Evolutionary conservation across 1,140 invertebrate genomes (phyloP), one percentile per base, ranked within the genome.

Genomic region (Dendrolimus kikuchii): DNA sequence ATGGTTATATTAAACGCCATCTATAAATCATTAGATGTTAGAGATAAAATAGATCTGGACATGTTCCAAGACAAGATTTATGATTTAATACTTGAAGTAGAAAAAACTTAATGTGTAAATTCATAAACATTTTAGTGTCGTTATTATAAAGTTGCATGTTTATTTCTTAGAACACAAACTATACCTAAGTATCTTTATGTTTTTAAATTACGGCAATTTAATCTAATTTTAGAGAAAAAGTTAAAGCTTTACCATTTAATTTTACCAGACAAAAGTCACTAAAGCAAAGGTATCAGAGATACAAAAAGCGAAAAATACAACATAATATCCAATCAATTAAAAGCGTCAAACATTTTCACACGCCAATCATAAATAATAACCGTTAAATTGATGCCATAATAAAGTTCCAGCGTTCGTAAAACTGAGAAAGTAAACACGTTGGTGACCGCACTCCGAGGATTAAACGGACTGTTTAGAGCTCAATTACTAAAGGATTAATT

Each of bases 401-500:
- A 68, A 74, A 74, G 57, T 51, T 51, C 49, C 57, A 72, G 58
- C 65, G 58, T 66, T 72, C 64, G 51, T 60, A 59, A 64, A 66
- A 61, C 57, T 57, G 57, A 59, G 57, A 64, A 69, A 70, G 64
- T 73, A 70, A 75, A 72, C 71, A 68, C 45, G 50, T 56, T 59
- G 53, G 60, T 68, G 56, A 63, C 59, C 61, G 57, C 60, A 61
- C 49, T 53, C 38, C 59, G 55, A 59, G 74, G 67, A 69, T 66
- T 71, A 56, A 73, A 71, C 56, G 51, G 52, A 59, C 10, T 56
- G 48, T 57, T 65, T 58, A 60, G 47, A 57, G 51, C 59, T 61
- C 67, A 66, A 69, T 82, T 71, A 73, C 66, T 63, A 66, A 70
- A 70, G 62, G 60, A 79, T 79, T 81, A 82, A 80, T 80, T 80